Conservation (phyloP, 2,888 invertebrate species). For the Sceliomorpha sp. region DNA sequence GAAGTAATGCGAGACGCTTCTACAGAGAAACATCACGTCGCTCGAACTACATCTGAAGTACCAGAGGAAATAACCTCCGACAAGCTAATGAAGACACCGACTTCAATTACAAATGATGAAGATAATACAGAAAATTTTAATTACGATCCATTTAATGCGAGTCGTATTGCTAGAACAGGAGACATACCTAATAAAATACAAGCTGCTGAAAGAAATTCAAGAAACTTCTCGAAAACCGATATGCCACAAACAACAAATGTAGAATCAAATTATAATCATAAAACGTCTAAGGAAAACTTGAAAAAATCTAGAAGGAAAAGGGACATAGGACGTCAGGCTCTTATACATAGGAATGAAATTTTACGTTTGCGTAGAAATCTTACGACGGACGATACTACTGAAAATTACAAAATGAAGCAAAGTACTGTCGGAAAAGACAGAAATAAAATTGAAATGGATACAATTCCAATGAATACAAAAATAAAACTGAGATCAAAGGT, state of each 20-base stretch:
- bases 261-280: slow-evolving; percentile 57
- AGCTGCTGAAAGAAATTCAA: neutral
- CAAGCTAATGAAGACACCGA: slow-evolving; percentile 60
- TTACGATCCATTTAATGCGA: neutral
- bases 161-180: too few relatives aligned
- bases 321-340: too few relatives aligned
- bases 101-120: slow-evolving; percentile 61
- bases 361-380: too few relatives aligned
- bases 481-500: slow-evolving; percentile 26
- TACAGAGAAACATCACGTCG: slow-evolving; percentile 13
- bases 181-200: too few relatives aligned
- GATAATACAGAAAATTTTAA: slow-evolving; percentile 18
- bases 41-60: slow-evolving; percentile 8
- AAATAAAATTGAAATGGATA: too few relatives aligned
- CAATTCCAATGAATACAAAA: slow-evolving; percentile 14
- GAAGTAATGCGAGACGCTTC: slow-evolving; percentile 13
- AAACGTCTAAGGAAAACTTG: slow-evolving; percentile 11
- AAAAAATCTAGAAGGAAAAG: too few relatives aligned
- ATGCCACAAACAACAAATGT: slow-evolving; percentile 57
- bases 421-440: too few relatives aligned
- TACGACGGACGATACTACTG: too few relatives aligned
- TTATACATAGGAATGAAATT: too few relatives aligned
- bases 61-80: slow-evolving; percentile 53
- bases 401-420: too few relatives aligned
- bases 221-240: slow-evolving; percentile 42